Conservation (phyloP, 2,113 vertebrate species). For the Sterrhoptilus dennistouni region DNA sequence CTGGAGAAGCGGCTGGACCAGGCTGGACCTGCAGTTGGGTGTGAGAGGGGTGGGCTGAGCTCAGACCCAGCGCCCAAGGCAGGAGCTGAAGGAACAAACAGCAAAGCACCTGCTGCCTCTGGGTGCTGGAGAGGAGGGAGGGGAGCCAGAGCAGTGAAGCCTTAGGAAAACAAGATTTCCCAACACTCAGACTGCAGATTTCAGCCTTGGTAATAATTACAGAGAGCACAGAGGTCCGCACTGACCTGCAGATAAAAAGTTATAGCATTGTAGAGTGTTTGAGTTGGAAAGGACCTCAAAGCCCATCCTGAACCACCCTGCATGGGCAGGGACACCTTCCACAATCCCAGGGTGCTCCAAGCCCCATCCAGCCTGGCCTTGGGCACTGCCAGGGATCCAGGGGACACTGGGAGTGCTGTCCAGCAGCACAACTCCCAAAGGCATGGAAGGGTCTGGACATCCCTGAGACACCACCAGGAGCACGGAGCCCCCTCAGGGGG, state of each 20-base stretch:
- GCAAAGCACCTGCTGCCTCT: background rate
- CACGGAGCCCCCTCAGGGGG: background rate
- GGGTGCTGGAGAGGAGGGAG: background rate
- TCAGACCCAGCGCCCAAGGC: background rate
- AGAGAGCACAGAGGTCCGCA: background rate
- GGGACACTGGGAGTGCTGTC: background rate
- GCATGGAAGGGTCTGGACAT: background rate
- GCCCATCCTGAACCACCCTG: background rate
- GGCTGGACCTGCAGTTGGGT: background rate
- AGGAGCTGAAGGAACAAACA: background rate
- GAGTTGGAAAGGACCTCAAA: background rate
- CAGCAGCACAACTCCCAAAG: background rate
- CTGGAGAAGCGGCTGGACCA: background rate
- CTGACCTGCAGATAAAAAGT: background rate
- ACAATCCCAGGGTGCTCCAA: rapidly evolving
- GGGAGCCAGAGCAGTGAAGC: background rate
- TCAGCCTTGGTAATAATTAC: background rate
- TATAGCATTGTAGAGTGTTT: background rate
- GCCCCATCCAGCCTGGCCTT: background rate
- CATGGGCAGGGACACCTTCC: background rate
- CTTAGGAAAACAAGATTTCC: background rate
- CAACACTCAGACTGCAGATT: background rate
- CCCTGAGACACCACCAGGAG: background rate
- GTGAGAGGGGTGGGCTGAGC: background rate
- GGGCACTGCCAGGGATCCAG: background rate